Evolutionary conservation across 2,888 invertebrate species (phyloP).

Genomic region (Cerastoderma edule): DNA sequence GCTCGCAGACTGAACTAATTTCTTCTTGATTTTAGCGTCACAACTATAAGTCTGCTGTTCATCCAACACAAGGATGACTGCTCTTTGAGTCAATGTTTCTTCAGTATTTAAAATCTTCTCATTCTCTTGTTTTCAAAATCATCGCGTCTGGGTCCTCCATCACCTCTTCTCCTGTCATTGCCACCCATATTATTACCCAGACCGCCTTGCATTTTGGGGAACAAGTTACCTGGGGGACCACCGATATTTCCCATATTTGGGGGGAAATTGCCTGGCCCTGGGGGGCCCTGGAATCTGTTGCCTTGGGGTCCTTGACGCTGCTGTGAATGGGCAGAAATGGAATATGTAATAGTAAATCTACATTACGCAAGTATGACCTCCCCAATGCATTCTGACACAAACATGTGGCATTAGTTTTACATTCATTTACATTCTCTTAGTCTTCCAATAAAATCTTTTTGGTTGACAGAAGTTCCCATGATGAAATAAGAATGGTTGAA

Average conservation of each 20-base stretch:
- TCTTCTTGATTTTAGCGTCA: too few relatives aligned
- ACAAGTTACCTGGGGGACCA: slow-evolving; percentile 50
- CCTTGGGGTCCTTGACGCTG: slow-evolving; percentile 56
- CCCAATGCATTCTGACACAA: too few relatives aligned
- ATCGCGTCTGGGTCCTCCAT: slow-evolving; percentile 40
- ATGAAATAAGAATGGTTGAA: too few relatives aligned
- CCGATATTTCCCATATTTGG: slow-evolving; percentile 49
- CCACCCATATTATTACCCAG: slow-evolving; percentile 50
- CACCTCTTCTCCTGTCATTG: slow-evolving; percentile 37
- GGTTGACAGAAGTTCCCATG: too few relatives aligned
- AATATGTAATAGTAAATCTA: slow-evolving; percentile 15
- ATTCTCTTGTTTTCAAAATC: slow-evolving; percentile 60
- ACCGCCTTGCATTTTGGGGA: slow-evolving; percentile 37
- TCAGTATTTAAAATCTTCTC: slow-evolving; percentile 49
- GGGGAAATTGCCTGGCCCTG: slow-evolving; percentile 50
- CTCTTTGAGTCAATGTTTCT: not conserved
- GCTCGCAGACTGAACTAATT: too few relatives aligned
- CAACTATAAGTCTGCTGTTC: too few relatives aligned
- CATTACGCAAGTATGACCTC: too few relatives aligned
- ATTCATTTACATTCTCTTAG: too few relatives aligned
- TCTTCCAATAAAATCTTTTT: too few relatives aligned
- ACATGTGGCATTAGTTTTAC: too few relatives aligned
- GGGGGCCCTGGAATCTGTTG: slow-evolving; percentile 52
- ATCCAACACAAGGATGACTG: too few relatives aligned
- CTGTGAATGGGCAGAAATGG: slow-evolving; percentile 35